Evolutionary conservation across 2,797 vertebrate species (phyloP).

Genomic region (Hemitrygon akajei): DNA sequence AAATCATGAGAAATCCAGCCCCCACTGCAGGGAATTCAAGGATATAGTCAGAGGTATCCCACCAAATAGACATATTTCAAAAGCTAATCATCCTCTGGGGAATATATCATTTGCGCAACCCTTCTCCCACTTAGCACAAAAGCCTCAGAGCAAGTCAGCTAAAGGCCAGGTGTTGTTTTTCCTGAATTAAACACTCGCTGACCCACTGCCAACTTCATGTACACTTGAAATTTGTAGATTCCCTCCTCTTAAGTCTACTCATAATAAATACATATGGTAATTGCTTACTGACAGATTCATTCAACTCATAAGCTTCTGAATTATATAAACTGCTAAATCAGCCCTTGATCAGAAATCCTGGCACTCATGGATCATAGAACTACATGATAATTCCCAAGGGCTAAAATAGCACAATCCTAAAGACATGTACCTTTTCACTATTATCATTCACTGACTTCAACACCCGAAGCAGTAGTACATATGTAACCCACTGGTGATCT

Average conservation of each 20-base stretch:
- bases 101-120: no score
- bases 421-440: not conserved
- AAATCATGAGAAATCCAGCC: no score
- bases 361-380: not conserved
- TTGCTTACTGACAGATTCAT: not conserved
- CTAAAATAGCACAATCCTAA: not conserved
- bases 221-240: not conserved
- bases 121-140: no score
- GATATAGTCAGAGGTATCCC: no score
- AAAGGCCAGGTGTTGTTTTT: no score
- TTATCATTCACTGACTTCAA: not conserved
- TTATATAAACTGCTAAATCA: not conserved
- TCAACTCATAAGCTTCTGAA: not conserved
- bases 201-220: no score
- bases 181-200: no score
- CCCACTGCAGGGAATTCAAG: no score
- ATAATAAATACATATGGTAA: not conserved
- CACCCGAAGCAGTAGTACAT: not conserved
- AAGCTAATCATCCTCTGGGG: no score
- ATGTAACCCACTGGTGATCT: not conserved
- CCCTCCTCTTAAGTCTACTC: not conserved
- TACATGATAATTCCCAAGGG: not conserved
- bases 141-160: no score
- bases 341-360: constrained; percentile 8
- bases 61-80: no score